Evolutionary conservation across 2,888 invertebrate genomes (phyloP).

Genomic region (Sinohyriopsis cumingii): DNA sequence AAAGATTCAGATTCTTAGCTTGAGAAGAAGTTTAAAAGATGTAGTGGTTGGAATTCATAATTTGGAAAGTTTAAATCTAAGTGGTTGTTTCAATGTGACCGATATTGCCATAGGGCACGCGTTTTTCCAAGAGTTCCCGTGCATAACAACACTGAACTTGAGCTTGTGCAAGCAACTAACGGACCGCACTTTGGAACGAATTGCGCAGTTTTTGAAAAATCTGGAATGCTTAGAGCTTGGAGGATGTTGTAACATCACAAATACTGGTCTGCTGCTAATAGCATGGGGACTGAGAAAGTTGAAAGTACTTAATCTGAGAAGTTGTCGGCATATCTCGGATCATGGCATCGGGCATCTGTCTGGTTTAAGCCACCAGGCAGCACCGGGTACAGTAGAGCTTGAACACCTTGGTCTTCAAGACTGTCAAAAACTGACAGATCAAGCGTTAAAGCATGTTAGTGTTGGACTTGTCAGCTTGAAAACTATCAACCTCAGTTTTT

Average conservation of each 20-base stretch:
- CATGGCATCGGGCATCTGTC: conserved; percentile 90
- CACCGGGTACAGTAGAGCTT: conserved; percentile 78
- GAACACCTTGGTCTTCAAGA: conserved; percentile 93
- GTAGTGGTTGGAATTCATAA: conserved; percentile 89
- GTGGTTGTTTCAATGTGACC: conserved; percentile 94
- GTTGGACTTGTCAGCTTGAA: conserved; percentile 85
- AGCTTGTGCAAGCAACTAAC: conserved; percentile 96
- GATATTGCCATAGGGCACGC: conserved; percentile 89
- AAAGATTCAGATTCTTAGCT: conserved; percentile 89
- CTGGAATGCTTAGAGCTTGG: conserved; percentile 90
- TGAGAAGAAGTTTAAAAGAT: conserved; percentile 87
- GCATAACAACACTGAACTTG: conserved; percentile 86
- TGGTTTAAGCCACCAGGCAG: conserved; percentile 42
- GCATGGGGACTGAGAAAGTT: conserved; percentile 91
- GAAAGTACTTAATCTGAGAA: conserved; percentile 87
- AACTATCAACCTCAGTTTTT: conserved; percentile 93
- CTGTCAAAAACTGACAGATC: conserved; percentile 94
- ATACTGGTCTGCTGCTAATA: conserved; percentile 87
- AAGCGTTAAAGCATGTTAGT: conserved; percentile 88
- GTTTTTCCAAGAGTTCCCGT: conserved; percentile 82
- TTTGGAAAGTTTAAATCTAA: conserved; percentile 88
- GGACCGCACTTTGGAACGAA: conserved; percentile 88
- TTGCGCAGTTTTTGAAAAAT: conserved; percentile 87
- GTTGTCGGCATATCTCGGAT: conserved; percentile 94
- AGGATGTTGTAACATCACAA: conserved; percentile 92